These are phyloP conservation scores for Paramormyrops kingsleyae DNA, from an alignment of 2,113 vertebrate genomes.

Conservation along the genomic window DNA sequence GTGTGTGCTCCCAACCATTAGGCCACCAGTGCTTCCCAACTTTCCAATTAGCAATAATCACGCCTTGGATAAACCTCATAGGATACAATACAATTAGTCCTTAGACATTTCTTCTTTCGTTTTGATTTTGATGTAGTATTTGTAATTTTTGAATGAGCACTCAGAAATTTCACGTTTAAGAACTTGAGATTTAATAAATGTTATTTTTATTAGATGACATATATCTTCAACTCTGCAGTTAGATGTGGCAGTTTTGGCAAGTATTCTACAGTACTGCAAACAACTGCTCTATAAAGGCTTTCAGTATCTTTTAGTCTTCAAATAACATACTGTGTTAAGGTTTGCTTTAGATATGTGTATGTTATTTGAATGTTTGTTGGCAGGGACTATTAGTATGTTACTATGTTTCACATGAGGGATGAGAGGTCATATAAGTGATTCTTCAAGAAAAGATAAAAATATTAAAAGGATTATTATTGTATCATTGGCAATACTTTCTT, in stretches of 20 bases:
- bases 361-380: slow-evolving; percentile 34
- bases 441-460: slow-evolving; percentile 54
- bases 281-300: background rate
- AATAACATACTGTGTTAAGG: slow-evolving; percentile 30
- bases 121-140: background rate
- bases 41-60: too few relatives aligned
- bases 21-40: too few relatives aligned
- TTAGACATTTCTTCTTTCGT: background rate
- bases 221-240: background rate
- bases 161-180: background rate
- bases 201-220: background rate
- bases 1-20: too few relatives aligned
- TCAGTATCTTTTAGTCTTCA: slow-evolving; percentile 16
- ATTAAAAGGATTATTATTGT: slow-evolving; percentile 19
- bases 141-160: background rate
- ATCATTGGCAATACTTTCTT: slow-evolving; percentile 19
- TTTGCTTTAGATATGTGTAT: slow-evolving; percentile 36
- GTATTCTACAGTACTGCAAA: background rate
- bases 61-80: too few relatives aligned
- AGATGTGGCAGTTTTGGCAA: background rate
- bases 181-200: background rate
- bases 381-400: slow-evolving; percentile 25
- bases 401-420: slow-evolving; percentile 50
- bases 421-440: slow-evolving; percentile 50
- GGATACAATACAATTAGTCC: background rate